phyloP scores from a whole-genome alignment of 2,888 invertebrate species.

The Pterostichus niger region DNA sequence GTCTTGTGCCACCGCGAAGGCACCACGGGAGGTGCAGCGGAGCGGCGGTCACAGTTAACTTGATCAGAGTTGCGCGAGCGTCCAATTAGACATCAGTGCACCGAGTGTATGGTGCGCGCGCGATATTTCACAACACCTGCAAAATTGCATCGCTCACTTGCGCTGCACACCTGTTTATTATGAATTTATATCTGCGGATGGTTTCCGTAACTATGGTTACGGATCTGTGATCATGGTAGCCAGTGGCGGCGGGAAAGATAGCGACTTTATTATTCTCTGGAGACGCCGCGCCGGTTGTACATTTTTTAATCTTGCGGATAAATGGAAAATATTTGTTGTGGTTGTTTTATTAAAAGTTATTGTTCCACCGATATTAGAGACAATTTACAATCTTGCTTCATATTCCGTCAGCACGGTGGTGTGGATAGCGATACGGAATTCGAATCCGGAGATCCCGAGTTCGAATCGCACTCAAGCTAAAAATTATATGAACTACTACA shows the following conservation, averaged over 20 bases:
- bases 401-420: too few species aligned
- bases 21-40: not conserved
- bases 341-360: too few species aligned
- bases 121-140: slow-evolving; percentile 59
- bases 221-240: slow-evolving; percentile 31
- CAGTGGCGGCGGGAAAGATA: slow-evolving; percentile 30
- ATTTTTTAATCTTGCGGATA: too few species aligned
- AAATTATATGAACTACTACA: too few species aligned
- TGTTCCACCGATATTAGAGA: too few species aligned
- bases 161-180: slow-evolving; percentile 57
- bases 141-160: slow-evolving; percentile 41
- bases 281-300: too few species aligned
- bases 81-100: slow-evolving; percentile 44
- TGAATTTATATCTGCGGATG: slow-evolving; percentile 54
- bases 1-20: too few species aligned
- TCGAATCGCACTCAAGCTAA: too few species aligned
- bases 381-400: too few species aligned
- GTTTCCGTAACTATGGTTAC: slow-evolving; percentile 60
- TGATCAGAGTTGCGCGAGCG: slow-evolving; percentile 38
- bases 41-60: slow-evolving; percentile 50
- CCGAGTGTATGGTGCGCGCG: slow-evolving; percentile 5
- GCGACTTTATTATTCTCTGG: too few species aligned
- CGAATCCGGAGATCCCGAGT: too few species aligned
- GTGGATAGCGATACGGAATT: too few species aligned
- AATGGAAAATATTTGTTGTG: not conserved